These are phyloP conservation scores for Gymnosoma rotundatum DNA, from an alignment of 2,888 invertebrate species.

Conservation along the genomic window DNA sequence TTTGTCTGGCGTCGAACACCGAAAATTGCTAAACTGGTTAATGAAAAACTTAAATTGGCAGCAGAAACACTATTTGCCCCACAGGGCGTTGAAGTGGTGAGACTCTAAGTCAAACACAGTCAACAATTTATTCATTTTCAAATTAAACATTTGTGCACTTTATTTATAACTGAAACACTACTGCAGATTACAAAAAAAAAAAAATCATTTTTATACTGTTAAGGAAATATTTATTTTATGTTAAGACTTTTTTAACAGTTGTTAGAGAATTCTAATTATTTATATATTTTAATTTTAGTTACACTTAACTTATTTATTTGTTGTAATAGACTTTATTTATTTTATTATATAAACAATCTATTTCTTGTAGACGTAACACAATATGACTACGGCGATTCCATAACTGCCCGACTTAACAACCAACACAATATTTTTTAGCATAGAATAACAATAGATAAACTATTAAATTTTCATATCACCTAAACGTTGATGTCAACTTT, in stretches of 20 bases:
- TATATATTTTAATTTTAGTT: slow-evolving; percentile 36
- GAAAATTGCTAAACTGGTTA: slow-evolving; percentile 92
- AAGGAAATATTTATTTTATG: neutral
- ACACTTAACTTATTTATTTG: slow-evolving; percentile 60
- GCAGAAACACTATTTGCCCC: slow-evolving; percentile 81
- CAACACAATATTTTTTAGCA: too few species aligned
- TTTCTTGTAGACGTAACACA: neutral
- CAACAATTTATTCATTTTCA: slow-evolving; percentile 11
- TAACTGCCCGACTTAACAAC: too few species aligned
- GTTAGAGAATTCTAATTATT: slow-evolving; percentile 24
- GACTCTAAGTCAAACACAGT: slow-evolving; percentile 74
- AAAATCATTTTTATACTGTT: neutral
- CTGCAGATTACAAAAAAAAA: neutral
- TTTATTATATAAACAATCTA: neutral
- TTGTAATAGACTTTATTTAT: slow-evolving; percentile 54
- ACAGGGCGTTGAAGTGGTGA: slow-evolving; percentile 80
- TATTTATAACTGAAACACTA: slow-evolving; percentile 41
- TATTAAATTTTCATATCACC: too few species aligned
- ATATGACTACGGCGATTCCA: neutral
- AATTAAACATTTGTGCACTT: slow-evolving; percentile 11
- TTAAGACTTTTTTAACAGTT: neutral
- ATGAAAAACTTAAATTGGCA: slow-evolving; percentile 87
- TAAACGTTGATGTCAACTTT: too few species aligned
- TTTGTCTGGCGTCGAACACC: slow-evolving; percentile 92
- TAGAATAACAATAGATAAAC: too few species aligned